These are phyloP conservation scores for Apistogramma diplotaenia DNA, from an alignment of 2,113 vertebrate species.

Conservation along the genomic window DNA sequence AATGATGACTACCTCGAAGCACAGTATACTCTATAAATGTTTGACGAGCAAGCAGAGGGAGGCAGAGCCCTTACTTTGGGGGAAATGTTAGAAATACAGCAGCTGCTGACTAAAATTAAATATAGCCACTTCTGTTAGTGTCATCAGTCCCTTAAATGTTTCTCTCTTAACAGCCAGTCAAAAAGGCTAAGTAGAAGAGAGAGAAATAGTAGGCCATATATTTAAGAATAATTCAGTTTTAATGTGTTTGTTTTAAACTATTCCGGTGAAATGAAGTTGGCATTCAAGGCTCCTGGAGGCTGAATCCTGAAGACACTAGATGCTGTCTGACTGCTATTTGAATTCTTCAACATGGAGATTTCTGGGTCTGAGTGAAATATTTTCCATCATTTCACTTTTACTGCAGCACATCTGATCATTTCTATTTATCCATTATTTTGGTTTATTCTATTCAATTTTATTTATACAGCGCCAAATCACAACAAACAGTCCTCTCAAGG, in stretches of 20 bases:
- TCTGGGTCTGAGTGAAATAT: no score
- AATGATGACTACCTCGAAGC: background rate
- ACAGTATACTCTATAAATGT: conserved; percentile 6
- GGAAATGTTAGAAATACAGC: background rate
- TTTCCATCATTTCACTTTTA: no score
- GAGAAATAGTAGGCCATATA: background rate
- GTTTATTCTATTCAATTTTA: no score
- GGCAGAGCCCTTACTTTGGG: background rate
- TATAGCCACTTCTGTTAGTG: background rate
- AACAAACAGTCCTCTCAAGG: no score
- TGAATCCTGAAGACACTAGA: background rate
- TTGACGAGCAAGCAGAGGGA: conserved; percentile 22
- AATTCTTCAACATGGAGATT: background rate
- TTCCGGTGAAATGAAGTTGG: no score
- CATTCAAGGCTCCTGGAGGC: background rate
- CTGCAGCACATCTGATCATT: no score
- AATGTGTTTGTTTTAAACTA: background rate
- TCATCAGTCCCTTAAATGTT: background rate
- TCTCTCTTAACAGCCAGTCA: background rate
- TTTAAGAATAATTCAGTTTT: background rate
- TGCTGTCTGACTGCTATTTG: background rate
- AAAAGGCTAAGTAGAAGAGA: background rate
- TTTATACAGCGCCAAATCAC: no score
- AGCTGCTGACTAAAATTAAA: background rate
- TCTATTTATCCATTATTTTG: no score